Base-by-base conservation (phyloP, 2,888 invertebrate species). In the Branchinecta sandiegonensis region DNA sequence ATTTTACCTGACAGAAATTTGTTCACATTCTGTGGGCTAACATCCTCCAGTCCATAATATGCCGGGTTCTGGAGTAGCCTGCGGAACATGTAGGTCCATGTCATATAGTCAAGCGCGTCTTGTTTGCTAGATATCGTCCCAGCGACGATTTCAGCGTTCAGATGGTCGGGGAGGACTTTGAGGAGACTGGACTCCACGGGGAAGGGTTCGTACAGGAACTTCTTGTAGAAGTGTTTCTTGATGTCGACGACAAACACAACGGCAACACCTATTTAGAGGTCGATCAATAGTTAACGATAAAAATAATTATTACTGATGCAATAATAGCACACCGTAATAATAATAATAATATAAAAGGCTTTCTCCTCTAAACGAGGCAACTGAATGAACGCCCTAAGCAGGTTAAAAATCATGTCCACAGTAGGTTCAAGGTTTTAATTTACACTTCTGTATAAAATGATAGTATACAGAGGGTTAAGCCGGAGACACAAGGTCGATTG, bases 211-310 rank as follows among this genome's bases (percentile, higher is more conserved):
- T 99, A 97, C 0, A 99, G 80, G 81, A 99, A 99, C 77, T 95
- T 95, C 77, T 95, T 95, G 81, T 99, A 99, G 81, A 97, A 99
- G 77, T 91, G 91, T 79, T 99, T 99, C 80, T 97, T 97, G 66
- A 90, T 85, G 75, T 99, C 97, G 75, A 99, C 97, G 0, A 99
- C 83, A 56, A 83, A 77, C 66, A 85, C 81, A 50, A 83, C 80
- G 13, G 84, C 84, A 8, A 81, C 81, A 4, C 83, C 66, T 66
- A 37, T 37, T 37, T 4, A 37, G 6, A 6, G 37, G 37, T 37
- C 37, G 37, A 37, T 37, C 37, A 37, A 37, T 37, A 37, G 37
- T 37, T 37, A 37, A 37, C 6, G 6, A 6, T 37, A 6, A 37
- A 6, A 37, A 23, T 23, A 23, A 23, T 23, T 23, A 23, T 23